Percentiles rank a stretch among this genome's conserved stretches.
Conservation (phyloP, 2,888 invertebrate genomes). For the Notodonta dromedarius region DNA sequence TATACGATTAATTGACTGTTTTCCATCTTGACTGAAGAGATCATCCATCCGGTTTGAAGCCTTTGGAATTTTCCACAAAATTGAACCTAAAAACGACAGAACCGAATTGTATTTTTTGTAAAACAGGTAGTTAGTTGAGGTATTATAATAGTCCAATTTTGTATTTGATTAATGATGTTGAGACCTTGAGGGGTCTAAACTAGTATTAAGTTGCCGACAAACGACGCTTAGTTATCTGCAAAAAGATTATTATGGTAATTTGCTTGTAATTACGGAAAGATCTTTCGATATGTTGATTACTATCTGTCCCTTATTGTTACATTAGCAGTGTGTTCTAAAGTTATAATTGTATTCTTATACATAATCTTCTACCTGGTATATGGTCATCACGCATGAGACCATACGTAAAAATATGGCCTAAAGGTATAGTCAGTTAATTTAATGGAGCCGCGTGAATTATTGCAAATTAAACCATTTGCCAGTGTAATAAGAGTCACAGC, state of each 20-base stretch:
- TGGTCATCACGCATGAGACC: no score
- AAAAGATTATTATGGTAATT: slow-evolving; percentile 2
- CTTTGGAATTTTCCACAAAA: neutral
- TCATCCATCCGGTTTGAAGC: no score
- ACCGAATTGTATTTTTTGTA: neutral
- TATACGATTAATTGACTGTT: no score
- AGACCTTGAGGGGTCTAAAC: slow-evolving; percentile 12
- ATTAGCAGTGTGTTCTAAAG: no score
- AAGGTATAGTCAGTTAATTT: no score
- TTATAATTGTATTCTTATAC: neutral
- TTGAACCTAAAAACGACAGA: neutral
- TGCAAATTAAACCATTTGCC: no score
- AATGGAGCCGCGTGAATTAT: no score
- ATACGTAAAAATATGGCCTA: no score
- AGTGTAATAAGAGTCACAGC: no score
- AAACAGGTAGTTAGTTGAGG: neutral
- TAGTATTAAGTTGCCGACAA: neutral
- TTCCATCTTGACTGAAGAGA: no score
- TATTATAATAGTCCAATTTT: slow-evolving; percentile 14
- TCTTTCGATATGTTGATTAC: neutral
- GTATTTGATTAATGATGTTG: slow-evolving; percentile 11
- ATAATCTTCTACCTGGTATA: no score
- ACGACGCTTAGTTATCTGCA: neutral
- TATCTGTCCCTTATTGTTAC: neutral
- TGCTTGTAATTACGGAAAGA: neutral